These are phyloP conservation scores for Hoplias malabaricus DNA, from an alignment of 2,113 vertebrate genomes.

Conservation along the genomic window DNA sequence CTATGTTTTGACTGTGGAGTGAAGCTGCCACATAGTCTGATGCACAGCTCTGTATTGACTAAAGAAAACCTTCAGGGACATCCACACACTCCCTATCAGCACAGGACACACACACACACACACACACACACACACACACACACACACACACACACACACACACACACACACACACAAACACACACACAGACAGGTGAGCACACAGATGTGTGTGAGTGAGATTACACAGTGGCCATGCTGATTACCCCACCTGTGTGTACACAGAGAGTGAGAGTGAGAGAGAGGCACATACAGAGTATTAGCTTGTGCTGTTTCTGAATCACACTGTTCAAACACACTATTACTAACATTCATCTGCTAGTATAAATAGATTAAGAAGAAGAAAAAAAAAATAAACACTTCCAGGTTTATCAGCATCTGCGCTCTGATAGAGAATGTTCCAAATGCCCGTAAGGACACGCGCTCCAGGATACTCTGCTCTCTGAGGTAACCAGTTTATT, in stretches of 20 bases:
- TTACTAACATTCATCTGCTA: constrained; percentile 5
- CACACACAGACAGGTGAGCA: background rate
- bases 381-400: constrained; percentile 19
- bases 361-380: constrained; percentile 28
- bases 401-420: constrained; percentile 10
- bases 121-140: background rate
- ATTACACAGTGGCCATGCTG: constrained; percentile 9
- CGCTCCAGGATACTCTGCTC: background rate
- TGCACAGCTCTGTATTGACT: background rate
- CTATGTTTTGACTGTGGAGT: background rate
- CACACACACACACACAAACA: background rate
- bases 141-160: background rate
- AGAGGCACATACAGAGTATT: background rate
- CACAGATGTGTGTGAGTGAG: background rate
- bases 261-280: background rate
- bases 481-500: background rate
- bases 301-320: background rate
- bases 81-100: background rate
- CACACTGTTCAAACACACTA: constrained; percentile 18
- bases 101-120: background rate
- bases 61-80: background rate
- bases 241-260: constrained; percentile 11
- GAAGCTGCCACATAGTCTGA: background rate
- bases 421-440: constrained; percentile 21
- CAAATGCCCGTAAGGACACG: constrained; percentile 22